phyloP scores from a whole-genome alignment of 2,113 vertebrate species.

The Oryzias javanicus region DNA sequence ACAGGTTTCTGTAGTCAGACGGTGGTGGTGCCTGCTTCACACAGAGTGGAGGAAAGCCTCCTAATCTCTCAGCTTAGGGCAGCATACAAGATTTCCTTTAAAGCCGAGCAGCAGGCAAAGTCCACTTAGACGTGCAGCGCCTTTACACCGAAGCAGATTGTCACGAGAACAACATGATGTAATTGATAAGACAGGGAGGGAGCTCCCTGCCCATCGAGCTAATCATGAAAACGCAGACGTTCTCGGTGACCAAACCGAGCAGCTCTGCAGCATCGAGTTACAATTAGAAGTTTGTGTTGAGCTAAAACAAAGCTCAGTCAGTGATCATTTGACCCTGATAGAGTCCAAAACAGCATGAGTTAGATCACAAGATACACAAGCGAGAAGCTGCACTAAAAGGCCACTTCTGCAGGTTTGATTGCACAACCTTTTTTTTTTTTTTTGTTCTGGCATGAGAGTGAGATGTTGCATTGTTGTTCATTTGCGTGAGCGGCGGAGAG shows the following conservation, averaged over 20 bases:
- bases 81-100: slow-evolving; percentile 33
- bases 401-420: too few species aligned
- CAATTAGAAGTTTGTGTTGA: too few species aligned
- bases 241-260: too few species aligned
- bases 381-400: too few species aligned
- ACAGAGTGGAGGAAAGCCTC: slow-evolving; percentile 31
- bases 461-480: slow-evolving; percentile 25
- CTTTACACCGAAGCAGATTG: slow-evolving; percentile 23
- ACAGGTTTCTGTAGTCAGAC: not conserved
- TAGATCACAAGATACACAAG: too few species aligned
- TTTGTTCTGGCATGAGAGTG: slow-evolving; percentile 8
- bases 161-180: slow-evolving; percentile 31
- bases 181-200: slow-evolving; percentile 14
- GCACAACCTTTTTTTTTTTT: too few species aligned
- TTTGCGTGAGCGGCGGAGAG: slow-evolving; percentile 7
- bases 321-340: too few species aligned
- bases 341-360: too few species aligned
- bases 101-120: slow-evolving; percentile 40
- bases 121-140: slow-evolving; percentile 31
- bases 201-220: not conserved
- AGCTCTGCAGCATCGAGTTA: too few species aligned
- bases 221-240: not conserved
- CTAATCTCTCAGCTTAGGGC: slow-evolving; percentile 53
- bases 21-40: slow-evolving; percentile 2
- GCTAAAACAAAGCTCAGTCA: too few species aligned